Evolutionary conservation across 2,888 invertebrate species (phyloP).

Genomic region (Drosophila paramelanica): DNA sequence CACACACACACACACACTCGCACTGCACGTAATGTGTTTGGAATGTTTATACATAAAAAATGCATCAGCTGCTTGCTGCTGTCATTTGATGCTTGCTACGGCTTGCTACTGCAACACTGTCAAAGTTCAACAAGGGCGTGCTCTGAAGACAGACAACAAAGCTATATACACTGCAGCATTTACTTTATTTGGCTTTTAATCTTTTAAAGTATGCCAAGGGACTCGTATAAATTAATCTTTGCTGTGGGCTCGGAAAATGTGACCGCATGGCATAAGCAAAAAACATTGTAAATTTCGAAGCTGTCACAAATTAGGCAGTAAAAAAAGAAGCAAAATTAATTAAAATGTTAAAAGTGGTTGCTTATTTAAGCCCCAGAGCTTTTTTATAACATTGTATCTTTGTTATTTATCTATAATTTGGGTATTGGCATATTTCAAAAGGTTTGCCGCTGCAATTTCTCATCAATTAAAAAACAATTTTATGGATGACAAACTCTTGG

Average conservation of each 20-base stretch:
- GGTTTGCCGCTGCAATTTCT: background rate
- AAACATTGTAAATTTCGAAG: conserved; percentile 23
- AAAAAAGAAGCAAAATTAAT: background rate
- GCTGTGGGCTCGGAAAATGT: conserved; percentile 2
- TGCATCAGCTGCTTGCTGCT: conserved; percentile 62
- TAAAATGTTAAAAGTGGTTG: background rate
- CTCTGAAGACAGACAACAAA: conserved; percentile 5
- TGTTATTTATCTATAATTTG: background rate
- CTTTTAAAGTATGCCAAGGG: conserved; percentile 29
- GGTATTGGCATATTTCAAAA: background rate
- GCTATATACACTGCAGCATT: conserved; percentile 10
- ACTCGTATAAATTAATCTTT: conserved; percentile 44
- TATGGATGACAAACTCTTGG: background rate
- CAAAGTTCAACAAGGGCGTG: conserved; percentile 11
- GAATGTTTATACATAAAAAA: conserved; percentile 72
- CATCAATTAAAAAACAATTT: conserved; percentile 9
- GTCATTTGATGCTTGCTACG: conserved; percentile 14
- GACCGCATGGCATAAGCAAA: conserved; percentile 17
- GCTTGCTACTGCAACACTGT: conserved; percentile 29
- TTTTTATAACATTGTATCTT: background rate
- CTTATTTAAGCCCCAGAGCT: background rate
- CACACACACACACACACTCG: conserved; percentile 5
- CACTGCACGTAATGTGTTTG: conserved; percentile 35
- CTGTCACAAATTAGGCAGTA: background rate
- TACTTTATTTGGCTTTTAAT: conserved; percentile 34